phyloP scores from a whole-genome alignment of 2,797 vertebrate genomes.

The Rhabdophis nuchalis region DNA sequence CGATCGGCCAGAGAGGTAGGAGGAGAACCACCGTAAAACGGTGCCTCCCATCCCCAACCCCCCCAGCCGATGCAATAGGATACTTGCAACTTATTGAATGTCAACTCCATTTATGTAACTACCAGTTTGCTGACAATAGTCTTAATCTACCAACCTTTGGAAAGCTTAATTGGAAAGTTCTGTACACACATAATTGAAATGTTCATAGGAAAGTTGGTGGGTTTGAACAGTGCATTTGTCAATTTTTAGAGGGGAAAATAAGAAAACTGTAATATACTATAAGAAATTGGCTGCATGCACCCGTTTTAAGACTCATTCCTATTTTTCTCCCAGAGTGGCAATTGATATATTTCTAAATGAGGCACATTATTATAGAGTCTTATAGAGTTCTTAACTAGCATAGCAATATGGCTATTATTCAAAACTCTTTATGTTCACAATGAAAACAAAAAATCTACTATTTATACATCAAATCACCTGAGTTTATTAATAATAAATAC shows the following conservation, averaged over 20 bases:
- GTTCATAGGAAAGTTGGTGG: neutral
- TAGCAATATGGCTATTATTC: neutral
- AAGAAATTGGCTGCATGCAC: neutral
- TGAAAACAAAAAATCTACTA: rapidly evolving
- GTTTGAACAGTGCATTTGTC: neutral
- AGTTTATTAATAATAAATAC: rapidly evolving
- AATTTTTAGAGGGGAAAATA: neutral
- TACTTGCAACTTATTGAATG: neutral
- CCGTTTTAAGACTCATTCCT: neutral
- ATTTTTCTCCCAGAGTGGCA: no score
- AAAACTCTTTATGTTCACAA: rapidly evolving
- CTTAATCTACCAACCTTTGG: neutral
- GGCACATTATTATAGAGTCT: neutral
- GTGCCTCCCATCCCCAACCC: no score
- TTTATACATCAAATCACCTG: neutral
- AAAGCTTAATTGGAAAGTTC: neutral
- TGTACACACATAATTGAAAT: neutral
- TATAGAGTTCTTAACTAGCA: neutral
- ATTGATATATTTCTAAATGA: neutral
- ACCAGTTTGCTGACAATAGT: neutral
- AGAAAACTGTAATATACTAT: neutral
- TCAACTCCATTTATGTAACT: slow-evolving; percentile 5
- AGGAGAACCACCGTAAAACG: no score
- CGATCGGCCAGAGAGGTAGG: no score
- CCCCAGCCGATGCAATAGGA: no score